phyloP scores from a whole-genome alignment of 1,140 invertebrate species.

The Drosophila parabipectinata region DNA sequence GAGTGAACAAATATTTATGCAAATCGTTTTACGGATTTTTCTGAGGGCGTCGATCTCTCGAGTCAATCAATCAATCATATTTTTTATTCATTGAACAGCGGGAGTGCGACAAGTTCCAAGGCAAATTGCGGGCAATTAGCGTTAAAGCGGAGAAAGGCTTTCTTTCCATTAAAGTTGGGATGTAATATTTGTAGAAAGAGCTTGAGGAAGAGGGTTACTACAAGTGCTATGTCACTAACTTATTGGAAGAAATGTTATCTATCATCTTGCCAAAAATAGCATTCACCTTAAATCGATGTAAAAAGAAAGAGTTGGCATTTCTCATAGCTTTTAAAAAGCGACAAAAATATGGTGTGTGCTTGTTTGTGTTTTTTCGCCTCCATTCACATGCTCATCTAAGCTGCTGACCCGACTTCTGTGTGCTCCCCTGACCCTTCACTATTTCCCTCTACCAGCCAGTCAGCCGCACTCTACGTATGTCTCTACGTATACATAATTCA shows the following conservation, averaged over 20 bases:
- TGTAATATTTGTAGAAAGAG: not conserved
- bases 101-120: constrained; percentile 34
- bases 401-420: constrained; percentile 12
- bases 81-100: constrained; percentile 16
- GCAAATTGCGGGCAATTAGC: constrained; percentile 72
- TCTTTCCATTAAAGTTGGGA: constrained; percentile 28
- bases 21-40: constrained; percentile 30
- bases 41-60: constrained; percentile 48
- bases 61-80: constrained; percentile 62
- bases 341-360: constrained; percentile 28
- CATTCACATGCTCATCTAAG: constrained; percentile 48
- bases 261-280: too few relatives aligned
- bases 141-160: constrained; percentile 62
- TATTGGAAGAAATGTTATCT: too few relatives aligned
- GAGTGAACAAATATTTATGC: constrained; percentile 66
- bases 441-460: not conserved
- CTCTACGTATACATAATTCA: constrained; percentile 71
- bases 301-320: not conserved
- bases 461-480: constrained; percentile 3
- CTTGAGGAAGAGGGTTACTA: too few relatives aligned
- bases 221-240: too few relatives aligned
- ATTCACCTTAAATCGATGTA: too few relatives aligned
- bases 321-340: not conserved
- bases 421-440: not conserved
- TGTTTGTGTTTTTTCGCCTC: constrained; percentile 8